These are phyloP conservation scores for Cantharis lateralis DNA, from an alignment of 2,888 invertebrate genomes.

Conservation along the genomic window DNA sequence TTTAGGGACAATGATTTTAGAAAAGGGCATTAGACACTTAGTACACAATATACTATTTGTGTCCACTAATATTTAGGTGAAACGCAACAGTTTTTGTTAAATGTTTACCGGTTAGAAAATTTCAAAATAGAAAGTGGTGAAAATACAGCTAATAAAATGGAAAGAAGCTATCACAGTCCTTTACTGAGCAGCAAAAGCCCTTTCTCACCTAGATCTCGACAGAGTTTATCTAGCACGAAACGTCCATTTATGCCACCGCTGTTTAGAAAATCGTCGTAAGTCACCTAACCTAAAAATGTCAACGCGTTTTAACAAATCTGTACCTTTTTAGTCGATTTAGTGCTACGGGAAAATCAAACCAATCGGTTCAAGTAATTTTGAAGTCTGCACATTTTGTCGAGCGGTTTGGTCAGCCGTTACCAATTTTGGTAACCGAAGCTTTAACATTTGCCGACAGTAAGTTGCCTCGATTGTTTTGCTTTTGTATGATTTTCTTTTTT, in stretches of 20 bases:
- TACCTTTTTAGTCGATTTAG: slow-evolving; percentile 58
- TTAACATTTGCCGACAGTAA: slow-evolving; percentile 77
- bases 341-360: slow-evolving; percentile 65
- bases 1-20: too few relatives aligned
- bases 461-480: slow-evolving; percentile 29
- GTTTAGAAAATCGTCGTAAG: slow-evolving; percentile 52
- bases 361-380: slow-evolving; percentile 75
- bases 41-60: too few relatives aligned
- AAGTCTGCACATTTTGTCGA: slow-evolving; percentile 79
- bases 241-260: slow-evolving; percentile 41
- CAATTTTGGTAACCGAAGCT: slow-evolving; percentile 88
- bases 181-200: slow-evolving; percentile 38
- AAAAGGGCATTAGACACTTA: too few relatives aligned
- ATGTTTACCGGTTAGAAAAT: neutral
- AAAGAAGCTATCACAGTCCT: slow-evolving; percentile 37
- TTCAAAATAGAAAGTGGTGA: neutral
- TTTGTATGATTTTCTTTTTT: neutral
- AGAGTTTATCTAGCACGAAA: slow-evolving; percentile 41
- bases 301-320: neutral
- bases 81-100: neutral
- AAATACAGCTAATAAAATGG: slow-evolving; percentile 33
- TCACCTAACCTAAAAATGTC: slow-evolving; percentile 8
- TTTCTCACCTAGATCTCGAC: slow-evolving; percentile 49
- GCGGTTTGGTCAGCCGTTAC: slow-evolving; percentile 79
- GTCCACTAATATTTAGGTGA: neutral